Base-by-base conservation (phyloP, 2,113 vertebrate genomes). In the Scortum barcoo region DNA sequence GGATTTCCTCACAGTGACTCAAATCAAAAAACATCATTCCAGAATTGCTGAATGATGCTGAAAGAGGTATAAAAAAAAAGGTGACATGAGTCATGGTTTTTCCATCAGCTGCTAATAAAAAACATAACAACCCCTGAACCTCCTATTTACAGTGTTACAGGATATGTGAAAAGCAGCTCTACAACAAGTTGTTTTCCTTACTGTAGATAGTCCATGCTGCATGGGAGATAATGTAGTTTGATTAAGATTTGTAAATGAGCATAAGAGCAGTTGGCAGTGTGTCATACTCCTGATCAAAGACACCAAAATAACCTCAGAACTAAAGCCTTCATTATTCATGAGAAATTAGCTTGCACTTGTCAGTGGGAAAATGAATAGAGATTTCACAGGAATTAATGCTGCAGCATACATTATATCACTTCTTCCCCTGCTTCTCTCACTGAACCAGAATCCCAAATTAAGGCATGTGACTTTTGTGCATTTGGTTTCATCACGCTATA, bases 281-380 rank as follows among this genome's bases (percentile, higher is more conserved):
- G 86, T 78, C 82, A 67, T 4, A 24, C 42, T 36, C 51, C 33
- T 81, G 82, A 88, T 85, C 88, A 89, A 85, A 89, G 84, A 48
- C 71, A 17, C 50, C 10, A 22, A 75, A 79, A 82, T 62, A 70
- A 80, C 20, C 19, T 48, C 46, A 3, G 70, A 84, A 38, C 48
- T 56, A 3, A 54, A 2, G 56, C 57, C 11, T 81, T 46, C 56
- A 78, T 89, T 58, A 82, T 84, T 82, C 85, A 87, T 58, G 56
- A 77, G 82, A 13, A 67, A 74, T 71, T 11, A 20, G 42, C 46
- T 12, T 2, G 78, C 22, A 36, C 70, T 50, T 50, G 65, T 84
- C 77, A 71, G 26, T 33, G 65, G 40, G 69, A 33, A 66, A 67
- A 72, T 53, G 44, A 81, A 70, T 28, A 19, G 36, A 56, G 74